These are phyloP conservation scores for Poliocrania exsul DNA, from an alignment of 2,797 vertebrate genomes.

Conservation along the genomic window DNA sequence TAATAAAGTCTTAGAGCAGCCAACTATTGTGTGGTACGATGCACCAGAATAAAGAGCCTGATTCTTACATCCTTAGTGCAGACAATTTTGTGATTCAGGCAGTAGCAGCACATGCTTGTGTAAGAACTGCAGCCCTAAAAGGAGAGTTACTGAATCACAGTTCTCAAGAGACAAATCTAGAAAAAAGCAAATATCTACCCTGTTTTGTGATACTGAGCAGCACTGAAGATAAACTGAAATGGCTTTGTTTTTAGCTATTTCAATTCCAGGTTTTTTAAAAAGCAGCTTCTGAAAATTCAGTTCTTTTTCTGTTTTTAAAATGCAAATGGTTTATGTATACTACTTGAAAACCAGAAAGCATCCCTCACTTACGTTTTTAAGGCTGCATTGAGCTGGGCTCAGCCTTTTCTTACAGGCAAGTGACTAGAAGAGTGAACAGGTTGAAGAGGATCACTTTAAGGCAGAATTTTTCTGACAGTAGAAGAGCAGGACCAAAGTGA, in stretches of 20 bases:
- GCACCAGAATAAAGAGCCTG: neutral
- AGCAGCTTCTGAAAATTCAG: neutral
- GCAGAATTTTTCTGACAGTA: neutral
- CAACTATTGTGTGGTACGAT: accelerated
- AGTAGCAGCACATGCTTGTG: neutral
- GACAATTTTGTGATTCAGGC: neutral
- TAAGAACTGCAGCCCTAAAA: neutral
- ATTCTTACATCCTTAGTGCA: neutral
- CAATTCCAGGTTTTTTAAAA: neutral
- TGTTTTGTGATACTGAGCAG: neutral
- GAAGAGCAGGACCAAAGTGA: neutral
- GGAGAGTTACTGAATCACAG: neutral
- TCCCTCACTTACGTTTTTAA: neutral
- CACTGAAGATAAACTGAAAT: neutral
- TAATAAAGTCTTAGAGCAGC: neutral
- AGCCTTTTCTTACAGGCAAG: neutral
- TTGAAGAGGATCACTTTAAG: neutral
- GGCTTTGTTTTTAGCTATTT: neutral
- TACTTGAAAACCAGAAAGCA: neutral
- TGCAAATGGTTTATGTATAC: neutral
- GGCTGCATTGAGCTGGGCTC: neutral
- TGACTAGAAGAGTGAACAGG: neutral
- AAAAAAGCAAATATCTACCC: neutral
- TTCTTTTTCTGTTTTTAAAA: neutral
- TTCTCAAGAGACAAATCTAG: neutral